Evolutionary conservation across 2,888 invertebrate species (phyloP), one percentile per base, ranked within the genome.

Genomic region (Hyposoter didymator): DNA sequence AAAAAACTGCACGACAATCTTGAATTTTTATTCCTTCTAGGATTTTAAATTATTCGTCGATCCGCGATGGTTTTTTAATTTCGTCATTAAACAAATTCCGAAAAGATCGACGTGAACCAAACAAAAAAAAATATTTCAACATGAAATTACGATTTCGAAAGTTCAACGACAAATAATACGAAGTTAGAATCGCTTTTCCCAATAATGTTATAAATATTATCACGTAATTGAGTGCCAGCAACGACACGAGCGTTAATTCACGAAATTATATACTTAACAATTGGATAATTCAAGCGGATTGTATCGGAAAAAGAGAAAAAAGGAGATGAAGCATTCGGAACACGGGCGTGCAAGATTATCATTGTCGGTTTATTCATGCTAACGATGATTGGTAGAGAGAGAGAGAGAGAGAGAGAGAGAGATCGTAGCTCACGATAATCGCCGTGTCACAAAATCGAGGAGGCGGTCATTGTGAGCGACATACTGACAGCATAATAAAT

Each of bases 401-500:
- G 67, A 75, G 64, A 75, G 22, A 43, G 55, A 59, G 32, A 85
- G 10, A 55, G 52, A 55, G 91, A 78, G 66, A 84, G 74, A 92
- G 92, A 92, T 93, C 91, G 91, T 90, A 87, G 89, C 89, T 85
- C 87, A 86, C 90, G 93, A 93, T 93, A 93, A 92, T 91, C 91
- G 90, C 82, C 91, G 90, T 92, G 93, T 93, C 92, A 92, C 91
- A 91, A 91, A 93, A 92, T 93, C 90, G 91, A 91, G 92, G 91
- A 92, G 92, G 92, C 91, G 92, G 92, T 92, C 92, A 91, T 92
- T 91, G 90, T 91, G 91, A 91, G 90, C 92, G 92, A 93, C 91
- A 92, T 91, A 93, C 92, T 92, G 93, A 93, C 93, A 93, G 93
- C 91, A 92, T 92, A 92, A 93, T 93, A 93, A 92, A 93, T 93